These are phyloP conservation scores for Autographa pulchrina DNA, from an alignment of 2,888 invertebrate species.

Conservation along the genomic window DNA sequence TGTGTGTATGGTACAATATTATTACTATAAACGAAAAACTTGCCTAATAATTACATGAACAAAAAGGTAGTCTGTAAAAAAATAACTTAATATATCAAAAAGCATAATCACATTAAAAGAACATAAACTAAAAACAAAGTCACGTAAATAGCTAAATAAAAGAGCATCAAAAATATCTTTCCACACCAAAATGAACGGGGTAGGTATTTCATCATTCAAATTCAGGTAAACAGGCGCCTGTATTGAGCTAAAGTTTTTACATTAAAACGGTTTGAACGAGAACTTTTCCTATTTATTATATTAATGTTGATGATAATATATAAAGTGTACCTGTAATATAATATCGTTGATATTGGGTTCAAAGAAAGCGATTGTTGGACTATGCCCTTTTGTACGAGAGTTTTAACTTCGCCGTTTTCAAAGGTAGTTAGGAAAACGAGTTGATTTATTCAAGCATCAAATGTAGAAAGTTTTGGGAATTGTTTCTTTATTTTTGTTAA, in stretches of 20 bases:
- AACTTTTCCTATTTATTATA: constrained; percentile 56
- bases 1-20: too few relatives aligned
- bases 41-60: too few relatives aligned
- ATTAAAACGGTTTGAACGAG: constrained; percentile 38
- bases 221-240: constrained; percentile 34
- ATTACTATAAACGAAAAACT: too few relatives aligned
- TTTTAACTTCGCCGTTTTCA: not conserved
- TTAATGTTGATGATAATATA: constrained; percentile 52
- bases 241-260: constrained; percentile 46
- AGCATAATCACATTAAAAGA: too few relatives aligned
- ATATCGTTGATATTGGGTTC: constrained; percentile 35
- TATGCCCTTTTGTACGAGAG: not conserved
- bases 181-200: constrained; percentile 7
- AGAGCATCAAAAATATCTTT: not conserved
- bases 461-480: not conserved
- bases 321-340: constrained; percentile 44
- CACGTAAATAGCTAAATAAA: not conserved
- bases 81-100: too few relatives aligned
- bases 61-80: too few relatives aligned
- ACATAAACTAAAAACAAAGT: not conserved
- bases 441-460: not conserved
- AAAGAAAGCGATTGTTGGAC: constrained; percentile 6
- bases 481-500: not conserved
- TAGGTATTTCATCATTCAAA: constrained; percentile 51
- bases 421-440: not conserved